Conservation (phyloP, 2,797 vertebrate genomes). For the Malurus leucopterus region DNA sequence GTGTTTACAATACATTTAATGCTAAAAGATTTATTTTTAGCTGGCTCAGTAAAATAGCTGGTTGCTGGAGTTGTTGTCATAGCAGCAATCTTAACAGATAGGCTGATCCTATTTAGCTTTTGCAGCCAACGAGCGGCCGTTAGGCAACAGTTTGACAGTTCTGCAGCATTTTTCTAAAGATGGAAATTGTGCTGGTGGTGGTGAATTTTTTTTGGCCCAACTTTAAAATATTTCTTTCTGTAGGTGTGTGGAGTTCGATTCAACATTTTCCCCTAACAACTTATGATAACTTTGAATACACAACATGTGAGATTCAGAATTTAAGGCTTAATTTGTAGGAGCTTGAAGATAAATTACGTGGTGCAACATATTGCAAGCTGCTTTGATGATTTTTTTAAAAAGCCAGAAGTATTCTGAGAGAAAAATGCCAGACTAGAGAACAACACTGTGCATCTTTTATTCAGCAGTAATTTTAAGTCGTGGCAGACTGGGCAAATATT, state of each 20-base stretch:
- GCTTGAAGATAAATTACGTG: conserved; percentile 1
- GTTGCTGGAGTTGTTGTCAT: conserved; percentile 52
- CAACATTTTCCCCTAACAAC: conserved; percentile 18
- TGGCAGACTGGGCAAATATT: neutral
- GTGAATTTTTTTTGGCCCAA: neutral
- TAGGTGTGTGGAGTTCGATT: conserved; percentile 40
- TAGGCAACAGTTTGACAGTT: conserved; percentile 55
- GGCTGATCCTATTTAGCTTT: conserved; percentile 43
- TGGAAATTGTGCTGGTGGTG: conserved; percentile 38
- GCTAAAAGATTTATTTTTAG: conserved; percentile 49
- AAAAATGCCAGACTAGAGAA: conserved; percentile 15
- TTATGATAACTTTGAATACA: neutral
- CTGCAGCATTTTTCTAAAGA: conserved; percentile 53
- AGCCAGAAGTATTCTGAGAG: conserved; percentile 15
- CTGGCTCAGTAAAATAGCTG: conserved; percentile 37
- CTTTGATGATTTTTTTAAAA: neutral
- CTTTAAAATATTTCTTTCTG: conserved; percentile 48
- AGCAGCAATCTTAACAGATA: conserved; percentile 58
- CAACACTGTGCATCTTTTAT: neutral
- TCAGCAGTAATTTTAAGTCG: conserved; percentile 10
- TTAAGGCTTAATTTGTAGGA: conserved; percentile 19
- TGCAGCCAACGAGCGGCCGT: conserved; percentile 27
- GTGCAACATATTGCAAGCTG: conserved; percentile 4
- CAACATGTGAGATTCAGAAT: neutral
- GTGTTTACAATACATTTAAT: conserved; percentile 49